Evolutionary conservation across 2,113 vertebrate species (phyloP).

Genomic region (Nansenia antarctica): DNA sequence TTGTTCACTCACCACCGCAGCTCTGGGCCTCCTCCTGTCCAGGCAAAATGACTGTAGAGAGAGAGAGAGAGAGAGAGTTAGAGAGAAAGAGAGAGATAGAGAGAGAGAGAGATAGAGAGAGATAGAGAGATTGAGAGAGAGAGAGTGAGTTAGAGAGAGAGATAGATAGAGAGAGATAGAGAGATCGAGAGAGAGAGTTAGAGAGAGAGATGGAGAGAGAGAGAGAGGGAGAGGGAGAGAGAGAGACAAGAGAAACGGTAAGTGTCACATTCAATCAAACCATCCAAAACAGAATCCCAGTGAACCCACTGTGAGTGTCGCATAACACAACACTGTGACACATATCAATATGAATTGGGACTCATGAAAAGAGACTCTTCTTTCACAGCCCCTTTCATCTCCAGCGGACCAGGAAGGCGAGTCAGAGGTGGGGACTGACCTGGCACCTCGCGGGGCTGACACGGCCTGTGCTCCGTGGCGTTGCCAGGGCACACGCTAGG

Average conservation of each 20-base stretch:
- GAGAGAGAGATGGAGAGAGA: not conserved
- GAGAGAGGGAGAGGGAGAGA: not conserved
- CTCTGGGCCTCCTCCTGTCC: conserved; percentile 80
- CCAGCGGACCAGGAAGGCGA: too few relatives aligned
- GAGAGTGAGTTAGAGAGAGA: too few relatives aligned
- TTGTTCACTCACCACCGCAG: conserved; percentile 84
- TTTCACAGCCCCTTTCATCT: too few relatives aligned
- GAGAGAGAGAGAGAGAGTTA: conserved; percentile 10
- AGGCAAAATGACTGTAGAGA: conserved; percentile 83
- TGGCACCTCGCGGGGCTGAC: conserved; percentile 83
- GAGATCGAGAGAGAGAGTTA: not conserved
- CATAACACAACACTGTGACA: not conserved
- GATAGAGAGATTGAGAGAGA: not conserved
- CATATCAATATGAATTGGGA: too few relatives aligned
- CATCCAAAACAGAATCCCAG: not conserved
- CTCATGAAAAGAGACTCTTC: too few relatives aligned
- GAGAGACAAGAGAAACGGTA: not conserved
- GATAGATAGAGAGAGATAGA: not conserved
- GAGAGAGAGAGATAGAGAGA: not conserved
- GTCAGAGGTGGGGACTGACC: conserved; percentile 72
- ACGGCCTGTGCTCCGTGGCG: conserved; percentile 84
- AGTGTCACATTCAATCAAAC: not conserved
- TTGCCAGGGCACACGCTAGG: conserved; percentile 82
- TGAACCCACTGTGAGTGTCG: not conserved
- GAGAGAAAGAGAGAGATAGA: not conserved